Conservation (phyloP, 2,113 vertebrate species). For the Campylomormyrus tamandua region DNA sequence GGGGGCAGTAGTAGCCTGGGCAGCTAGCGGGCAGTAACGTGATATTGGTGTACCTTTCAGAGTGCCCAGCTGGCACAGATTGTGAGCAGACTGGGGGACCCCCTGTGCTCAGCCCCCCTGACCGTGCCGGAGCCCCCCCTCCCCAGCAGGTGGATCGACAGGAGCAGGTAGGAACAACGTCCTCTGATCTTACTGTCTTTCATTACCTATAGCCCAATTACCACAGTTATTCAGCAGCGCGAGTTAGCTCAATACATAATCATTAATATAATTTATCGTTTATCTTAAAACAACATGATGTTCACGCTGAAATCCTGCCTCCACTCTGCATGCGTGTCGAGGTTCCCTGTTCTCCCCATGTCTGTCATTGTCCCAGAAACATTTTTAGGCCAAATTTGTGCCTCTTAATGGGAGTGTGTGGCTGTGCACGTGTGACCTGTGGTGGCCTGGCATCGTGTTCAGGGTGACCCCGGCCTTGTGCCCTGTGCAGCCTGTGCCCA, state of each 20-base stretch:
- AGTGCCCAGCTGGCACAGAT: conserved; percentile 86
- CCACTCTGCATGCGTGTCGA: not conserved
- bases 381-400: not conserved
- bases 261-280: not conserved
- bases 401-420: not conserved
- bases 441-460: not conserved
- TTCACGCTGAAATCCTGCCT: not conserved
- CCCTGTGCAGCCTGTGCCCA: not conserved
- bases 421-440: not conserved
- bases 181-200: not conserved
- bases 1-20: not conserved
- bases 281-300: not conserved
- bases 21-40: not conserved
- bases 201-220: not conserved
- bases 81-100: conserved; percentile 80
- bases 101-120: conserved; percentile 67
- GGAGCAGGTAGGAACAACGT: conserved; percentile 61
- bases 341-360: not conserved
- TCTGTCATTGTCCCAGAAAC: not conserved
- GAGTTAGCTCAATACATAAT: not conserved
- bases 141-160: conserved; percentile 52
- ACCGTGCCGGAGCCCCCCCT: conserved; percentile 67
- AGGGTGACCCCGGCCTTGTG: not conserved
- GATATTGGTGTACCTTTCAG: conserved; percentile 53
- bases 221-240: not conserved